phyloP scores from a whole-genome alignment of 2,113 vertebrate species.

The Hemiscyllium ocellatum region DNA sequence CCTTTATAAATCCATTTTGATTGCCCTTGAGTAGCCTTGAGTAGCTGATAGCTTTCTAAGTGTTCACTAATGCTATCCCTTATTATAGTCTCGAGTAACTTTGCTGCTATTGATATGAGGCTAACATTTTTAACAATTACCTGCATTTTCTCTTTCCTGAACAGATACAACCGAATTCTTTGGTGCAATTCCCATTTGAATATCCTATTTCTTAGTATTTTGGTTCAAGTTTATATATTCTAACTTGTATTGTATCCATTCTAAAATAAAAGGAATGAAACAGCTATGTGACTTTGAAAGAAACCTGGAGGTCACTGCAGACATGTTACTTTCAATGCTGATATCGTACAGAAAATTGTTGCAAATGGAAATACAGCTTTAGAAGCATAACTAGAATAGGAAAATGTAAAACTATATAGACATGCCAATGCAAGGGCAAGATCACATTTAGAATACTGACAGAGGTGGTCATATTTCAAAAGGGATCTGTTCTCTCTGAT shows the following conservation, averaged over 20 bases:
- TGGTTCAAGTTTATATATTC: neutral
- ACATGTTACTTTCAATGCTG: neutral
- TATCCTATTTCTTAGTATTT: neutral
- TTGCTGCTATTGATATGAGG: neutral
- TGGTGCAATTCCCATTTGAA: neutral
- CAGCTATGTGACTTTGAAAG: neutral
- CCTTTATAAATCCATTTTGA: constrained; percentile 15
- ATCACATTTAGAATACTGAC: neutral
- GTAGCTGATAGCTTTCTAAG: neutral
- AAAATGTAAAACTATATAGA: too few relatives aligned
- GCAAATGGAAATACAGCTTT: neutral
- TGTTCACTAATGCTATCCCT: neutral
- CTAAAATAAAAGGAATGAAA: neutral
- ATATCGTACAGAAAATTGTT: neutral
- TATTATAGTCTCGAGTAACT: neutral
- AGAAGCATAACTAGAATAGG: neutral
- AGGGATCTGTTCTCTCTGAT: neutral
- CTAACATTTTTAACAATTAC: neutral
- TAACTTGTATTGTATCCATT: neutral
- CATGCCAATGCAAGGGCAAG: neutral
- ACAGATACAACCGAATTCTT: neutral
- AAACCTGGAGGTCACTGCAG: neutral
- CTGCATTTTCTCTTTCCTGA: neutral
- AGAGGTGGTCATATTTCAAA: neutral
- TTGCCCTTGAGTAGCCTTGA: constrained; percentile 3